Percentiles rank a stretch among this genome's conserved stretches.
Evolutionary conservation across 1,140 invertebrate genomes (phyloP).

Genomic region (Dufourea novaeangliae): DNA sequence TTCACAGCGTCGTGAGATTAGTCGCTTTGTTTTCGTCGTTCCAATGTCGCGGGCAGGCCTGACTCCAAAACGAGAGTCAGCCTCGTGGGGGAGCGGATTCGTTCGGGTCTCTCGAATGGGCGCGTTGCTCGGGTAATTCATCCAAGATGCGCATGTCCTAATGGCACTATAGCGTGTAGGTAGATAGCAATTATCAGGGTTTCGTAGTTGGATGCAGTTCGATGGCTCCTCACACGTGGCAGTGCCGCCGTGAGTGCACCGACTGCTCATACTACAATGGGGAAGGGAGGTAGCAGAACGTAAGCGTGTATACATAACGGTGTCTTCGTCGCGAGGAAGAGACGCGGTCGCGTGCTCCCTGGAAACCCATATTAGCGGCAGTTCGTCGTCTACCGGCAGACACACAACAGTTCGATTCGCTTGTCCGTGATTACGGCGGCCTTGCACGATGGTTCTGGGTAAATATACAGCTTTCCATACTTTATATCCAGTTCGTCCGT

Average conservation of each 20-base stretch:
- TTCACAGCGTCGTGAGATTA: not conserved
- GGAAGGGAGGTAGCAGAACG: constrained; percentile 40
- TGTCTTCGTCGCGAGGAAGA: constrained; percentile 27
- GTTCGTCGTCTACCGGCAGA: not conserved
- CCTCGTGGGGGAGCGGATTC: not conserved
- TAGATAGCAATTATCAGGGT: not conserved
- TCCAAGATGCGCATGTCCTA: constrained; percentile 31
- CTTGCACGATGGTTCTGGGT: constrained; percentile 36
- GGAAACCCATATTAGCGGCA: constrained; percentile 12
- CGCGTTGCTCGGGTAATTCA: not conserved
- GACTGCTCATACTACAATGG: constrained; percentile 30
- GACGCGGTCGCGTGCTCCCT: constrained; percentile 12
- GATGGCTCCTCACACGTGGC: constrained; percentile 27
- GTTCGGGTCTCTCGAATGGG: no score
- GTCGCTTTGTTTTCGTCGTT: not conserved
- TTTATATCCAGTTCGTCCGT: not conserved
- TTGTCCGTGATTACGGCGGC: not conserved
- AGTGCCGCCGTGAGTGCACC: not conserved
- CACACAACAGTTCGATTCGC: not conserved
- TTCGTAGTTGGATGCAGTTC: not conserved
- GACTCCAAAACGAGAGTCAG: not conserved
- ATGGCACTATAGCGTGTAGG: not conserved
- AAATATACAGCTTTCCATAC: constrained; percentile 16
- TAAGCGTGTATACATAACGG: constrained; percentile 60
- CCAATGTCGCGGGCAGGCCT: no score